These are phyloP conservation scores for Pyrocoelia pectoralis DNA, from an alignment of 2,888 invertebrate genomes.

Conservation along the genomic window DNA sequence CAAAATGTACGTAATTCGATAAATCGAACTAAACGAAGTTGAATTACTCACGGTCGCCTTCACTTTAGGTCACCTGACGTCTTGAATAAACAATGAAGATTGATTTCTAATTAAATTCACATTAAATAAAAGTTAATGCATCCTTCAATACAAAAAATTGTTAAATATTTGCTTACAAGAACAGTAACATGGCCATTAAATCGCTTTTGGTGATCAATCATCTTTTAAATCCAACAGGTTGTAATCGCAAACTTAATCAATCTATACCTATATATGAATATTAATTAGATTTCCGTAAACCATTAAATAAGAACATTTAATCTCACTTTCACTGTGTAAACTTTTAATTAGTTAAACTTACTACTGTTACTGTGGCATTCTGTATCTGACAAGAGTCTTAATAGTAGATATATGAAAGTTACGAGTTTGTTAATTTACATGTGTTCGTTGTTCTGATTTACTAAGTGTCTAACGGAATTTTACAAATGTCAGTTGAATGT, in stretches of 20 bases:
- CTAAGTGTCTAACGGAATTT: no score
- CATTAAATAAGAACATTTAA: not conserved
- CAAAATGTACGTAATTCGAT: no score
- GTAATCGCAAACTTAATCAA: not conserved
- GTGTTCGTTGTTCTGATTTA: no score
- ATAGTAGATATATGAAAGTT: not conserved
- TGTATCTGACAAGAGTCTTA: not conserved
- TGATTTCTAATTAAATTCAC: no score
- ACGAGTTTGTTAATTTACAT: no score
- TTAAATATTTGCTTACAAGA: not conserved
- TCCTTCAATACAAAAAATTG: not conserved
- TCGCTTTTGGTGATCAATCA: not conserved
- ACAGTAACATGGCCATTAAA: not conserved
- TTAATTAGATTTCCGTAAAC: not conserved
- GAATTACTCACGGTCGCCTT: no score
- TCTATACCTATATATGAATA: constrained; percentile 9
- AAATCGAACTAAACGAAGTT: no score
- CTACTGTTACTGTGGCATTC: not conserved
- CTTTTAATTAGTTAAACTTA: not conserved
- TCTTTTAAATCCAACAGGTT: not conserved
- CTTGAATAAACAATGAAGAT: no score
- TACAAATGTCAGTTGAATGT: no score
- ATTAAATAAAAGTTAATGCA: no score
- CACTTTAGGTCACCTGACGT: no score
- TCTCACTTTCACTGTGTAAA: not conserved